Evolutionary conservation across 2,797 vertebrate genomes (phyloP), one percentile per base, ranked within the genome.

Genomic region (Emydoidea blandingii): DNA sequence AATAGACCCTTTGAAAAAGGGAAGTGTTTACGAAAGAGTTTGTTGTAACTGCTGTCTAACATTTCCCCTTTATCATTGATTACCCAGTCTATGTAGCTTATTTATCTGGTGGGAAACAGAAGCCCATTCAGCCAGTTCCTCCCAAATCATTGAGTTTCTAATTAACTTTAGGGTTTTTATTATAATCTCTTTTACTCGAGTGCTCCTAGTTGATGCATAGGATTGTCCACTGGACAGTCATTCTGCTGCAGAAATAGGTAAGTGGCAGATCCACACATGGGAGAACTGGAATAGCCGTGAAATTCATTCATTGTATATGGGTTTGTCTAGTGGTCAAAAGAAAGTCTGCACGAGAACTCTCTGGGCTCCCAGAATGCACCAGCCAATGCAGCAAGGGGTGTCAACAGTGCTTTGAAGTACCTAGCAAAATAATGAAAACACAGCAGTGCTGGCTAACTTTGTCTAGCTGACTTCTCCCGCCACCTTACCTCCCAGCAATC

Each of bases 401-500:
- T n/a, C 50, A 53, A 37, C 12, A 37, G 9, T n/a, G 50, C 53
- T n/a, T 81, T 52, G 31, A 81, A 54, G n/a, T 54, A n/a, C 50
- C 34, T 37, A 34, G 49, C 25, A 76, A 81, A 81, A 47, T 18
- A 81, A 81, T 47, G 52, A 37, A 68, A 79, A 80, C 5, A 3
- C 19, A 19, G 74, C 83, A 34, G 34, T 53, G 49, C 72, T 57
- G 85, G 79, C 52, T 72, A 52, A 92, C 80, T 53, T 90, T 47
- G 76, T 59, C 86, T 94, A 87, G 84, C 76, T 86, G 90, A 96
- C 52, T 52, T 95, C 89, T 76, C 91, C 78, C n/a, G 83, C 44
- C 47, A 54, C 81, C 84, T 81, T 31, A 18, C 27, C 44, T 31
- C 47, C 74, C 8, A 84, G 82, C 86, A 81, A 91, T 27, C 74